phyloP scores from a whole-genome alignment of 2,113 vertebrate species.

The Dromas ardeola region DNA sequence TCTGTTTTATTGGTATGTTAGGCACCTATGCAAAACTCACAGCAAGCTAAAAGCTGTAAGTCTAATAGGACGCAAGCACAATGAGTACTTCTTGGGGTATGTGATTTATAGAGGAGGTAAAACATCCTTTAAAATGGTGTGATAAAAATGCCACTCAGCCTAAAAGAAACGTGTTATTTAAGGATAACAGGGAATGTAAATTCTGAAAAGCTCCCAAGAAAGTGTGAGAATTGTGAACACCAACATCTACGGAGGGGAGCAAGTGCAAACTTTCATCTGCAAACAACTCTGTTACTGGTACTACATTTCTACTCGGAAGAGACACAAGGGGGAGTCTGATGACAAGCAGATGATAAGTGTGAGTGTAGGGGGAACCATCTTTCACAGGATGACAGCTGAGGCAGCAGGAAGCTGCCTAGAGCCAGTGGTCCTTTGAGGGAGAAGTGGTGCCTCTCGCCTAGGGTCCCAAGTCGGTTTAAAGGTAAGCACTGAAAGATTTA shows the following conservation, averaged over 20 bases:
- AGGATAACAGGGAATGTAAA: not conserved
- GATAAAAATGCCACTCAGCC: not conserved
- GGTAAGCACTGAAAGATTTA: not conserved
- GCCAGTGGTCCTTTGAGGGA: not conserved
- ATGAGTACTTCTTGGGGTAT: not conserved
- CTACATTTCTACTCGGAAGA: not conserved
- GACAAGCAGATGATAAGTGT: not conserved
- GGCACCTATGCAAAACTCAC: not conserved
- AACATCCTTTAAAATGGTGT: not conserved
- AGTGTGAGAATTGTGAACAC: not conserved
- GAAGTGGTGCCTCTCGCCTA: not conserved
- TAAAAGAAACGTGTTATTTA: constrained; percentile 1
- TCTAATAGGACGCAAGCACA: not conserved
- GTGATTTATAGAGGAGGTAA: not conserved
- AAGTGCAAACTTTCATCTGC: not conserved
- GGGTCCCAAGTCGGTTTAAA: not conserved
- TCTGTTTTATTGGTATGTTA: not conserved
- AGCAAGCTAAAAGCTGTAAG: not conserved
- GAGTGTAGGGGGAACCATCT: not conserved
- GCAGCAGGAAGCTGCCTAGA: not conserved
- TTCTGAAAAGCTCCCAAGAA: not conserved
- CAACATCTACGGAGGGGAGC: not conserved
- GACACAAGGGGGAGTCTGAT: not conserved
- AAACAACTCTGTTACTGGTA: not conserved
- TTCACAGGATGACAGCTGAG: not conserved